Evolutionary conservation across 2,888 invertebrate species (phyloP), one percentile per base, ranked within the genome.

Genomic region (Polia nebulosa): DNA sequence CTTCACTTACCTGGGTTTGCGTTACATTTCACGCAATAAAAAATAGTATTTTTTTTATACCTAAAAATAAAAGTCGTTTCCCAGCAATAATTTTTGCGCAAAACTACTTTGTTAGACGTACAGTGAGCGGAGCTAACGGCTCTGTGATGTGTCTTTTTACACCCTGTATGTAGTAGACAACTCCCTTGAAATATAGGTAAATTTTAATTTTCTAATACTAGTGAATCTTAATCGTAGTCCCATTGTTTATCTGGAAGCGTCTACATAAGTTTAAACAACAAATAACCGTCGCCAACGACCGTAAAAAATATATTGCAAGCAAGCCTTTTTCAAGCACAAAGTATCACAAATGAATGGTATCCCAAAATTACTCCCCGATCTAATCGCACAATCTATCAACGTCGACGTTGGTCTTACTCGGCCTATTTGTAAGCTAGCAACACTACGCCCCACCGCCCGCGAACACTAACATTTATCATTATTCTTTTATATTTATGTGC

Each of bases 331-430:
- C 53, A 61, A 73, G 25, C 72, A 64, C 56, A 65, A 80, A 83
- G 70, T 80, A 76, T 78, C 70, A 77, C 66, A 81, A 83, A 81
- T 78, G 71, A 69, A 72, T 71, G 56, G 67, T 68, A 70, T 73
- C 76, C 73, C 76, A 68, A 68, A 80, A 79, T 78, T 70, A 78
- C 83, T 71, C 58, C 76, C 49, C 76, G 76, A 85, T 86, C 82
- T 86, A 82, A 87, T 88, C 81, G 78, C 72, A 76, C 85, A 66
- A 89, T 89, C 85, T 82, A 85, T 90, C 89, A 90, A 88, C 81
- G 89, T 90, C 88, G 67, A 59, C 61, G 65, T 55, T 59, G 72
- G 81, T 82, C 87, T 81, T 85, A 78, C 80, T 76, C 69, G 67
- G 77, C 76, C 82, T 77, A 88, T 87, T 87, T 85, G 85, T 85